phyloP scores from a whole-genome alignment of 2,113 vertebrate species.

The Arenaria interpres region DNA sequence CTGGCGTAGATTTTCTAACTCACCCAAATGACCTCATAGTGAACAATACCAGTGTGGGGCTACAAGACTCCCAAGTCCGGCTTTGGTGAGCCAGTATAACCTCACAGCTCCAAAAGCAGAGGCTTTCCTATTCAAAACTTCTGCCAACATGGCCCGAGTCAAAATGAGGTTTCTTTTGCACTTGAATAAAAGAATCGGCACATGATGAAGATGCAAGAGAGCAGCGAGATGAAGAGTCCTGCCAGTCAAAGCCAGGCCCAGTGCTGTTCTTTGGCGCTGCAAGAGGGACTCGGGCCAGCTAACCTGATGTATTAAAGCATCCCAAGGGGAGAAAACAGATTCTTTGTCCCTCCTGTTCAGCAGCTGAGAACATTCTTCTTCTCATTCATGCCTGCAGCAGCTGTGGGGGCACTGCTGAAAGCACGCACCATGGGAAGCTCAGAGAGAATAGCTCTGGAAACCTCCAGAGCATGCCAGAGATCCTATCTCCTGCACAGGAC shows the following conservation, averaged over 20 bases:
- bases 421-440: neutral
- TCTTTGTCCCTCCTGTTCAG: neutral
- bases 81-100: neutral
- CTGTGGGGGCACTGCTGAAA: neutral
- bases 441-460: neutral
- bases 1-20: neutral
- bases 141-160: rapidly evolving
- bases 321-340: neutral
- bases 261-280: rapidly evolving
- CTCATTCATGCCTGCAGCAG: neutral
- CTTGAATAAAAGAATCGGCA: neutral
- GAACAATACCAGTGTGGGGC: neutral
- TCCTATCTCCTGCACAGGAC: neutral
- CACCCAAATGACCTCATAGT: rapidly evolving
- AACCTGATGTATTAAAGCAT: neutral
- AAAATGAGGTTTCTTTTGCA: neutral
- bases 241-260: neutral
- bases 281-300: neutral
- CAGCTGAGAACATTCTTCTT: neutral
- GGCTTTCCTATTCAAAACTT: neutral
- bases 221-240: neutral
- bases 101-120: neutral
- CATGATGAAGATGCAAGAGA: rapidly evolving
- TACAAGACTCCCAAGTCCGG: neutral
- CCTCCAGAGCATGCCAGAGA: neutral